Percentiles rank a stretch among this genome's conserved stretches.
Conservation (phyloP, 1,140 invertebrate genomes). For the Pollicipes pollicipes region DNA sequence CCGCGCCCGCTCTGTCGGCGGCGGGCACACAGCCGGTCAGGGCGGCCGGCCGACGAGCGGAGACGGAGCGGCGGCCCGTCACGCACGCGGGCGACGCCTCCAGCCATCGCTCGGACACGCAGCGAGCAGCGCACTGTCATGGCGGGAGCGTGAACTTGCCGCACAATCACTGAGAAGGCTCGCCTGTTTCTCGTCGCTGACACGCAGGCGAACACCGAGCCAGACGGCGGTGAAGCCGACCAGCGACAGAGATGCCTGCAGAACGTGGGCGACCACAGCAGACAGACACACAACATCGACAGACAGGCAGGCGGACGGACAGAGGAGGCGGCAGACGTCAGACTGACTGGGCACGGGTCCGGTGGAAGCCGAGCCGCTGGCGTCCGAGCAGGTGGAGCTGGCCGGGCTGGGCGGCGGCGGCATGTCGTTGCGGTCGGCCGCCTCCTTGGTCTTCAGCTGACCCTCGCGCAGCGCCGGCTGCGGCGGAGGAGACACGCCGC, state of each 20-base stretch:
- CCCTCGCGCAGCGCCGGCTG: constrained; percentile 10
- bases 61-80: not conserved
- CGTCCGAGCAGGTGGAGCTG: constrained; percentile 89
- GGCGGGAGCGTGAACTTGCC: no score
- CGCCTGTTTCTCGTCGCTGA: no score
- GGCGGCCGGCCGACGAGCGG: constrained; percentile 10
- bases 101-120: no score
- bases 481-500: constrained; percentile 11
- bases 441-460: constrained; percentile 42
- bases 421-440: constrained; percentile 78
- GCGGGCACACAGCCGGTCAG: constrained; percentile 21
- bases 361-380: constrained; percentile 37
- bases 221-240: no score
- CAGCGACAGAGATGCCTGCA: no score
- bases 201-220: no score
- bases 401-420: constrained; percentile 94
- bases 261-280: no score
- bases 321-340: no score
- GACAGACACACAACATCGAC: no score
- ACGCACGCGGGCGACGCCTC: not conserved
- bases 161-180: no score
- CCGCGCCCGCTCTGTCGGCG: constrained; percentile 69
- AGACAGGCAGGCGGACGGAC: no score
- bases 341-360: constrained; percentile 31
- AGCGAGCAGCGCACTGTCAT: no score